A percentile compares a stretch with the other conserved stretches of the same genome.
Evolutionary conservation across 2,888 invertebrate species (phyloP).

Genomic region (Aethes cnicana): DNA sequence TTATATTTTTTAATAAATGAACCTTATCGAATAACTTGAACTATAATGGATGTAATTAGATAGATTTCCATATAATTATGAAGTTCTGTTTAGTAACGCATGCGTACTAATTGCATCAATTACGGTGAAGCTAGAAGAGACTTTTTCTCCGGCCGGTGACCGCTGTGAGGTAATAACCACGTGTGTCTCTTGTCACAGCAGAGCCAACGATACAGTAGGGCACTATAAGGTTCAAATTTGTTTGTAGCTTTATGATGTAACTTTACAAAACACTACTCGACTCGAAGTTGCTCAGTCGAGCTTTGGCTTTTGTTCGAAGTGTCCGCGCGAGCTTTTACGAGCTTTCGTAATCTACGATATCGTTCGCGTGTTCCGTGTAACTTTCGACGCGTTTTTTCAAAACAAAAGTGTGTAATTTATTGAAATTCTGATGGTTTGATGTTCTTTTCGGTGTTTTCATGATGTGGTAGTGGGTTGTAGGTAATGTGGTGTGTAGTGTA

Average conservation of each 20-base stretch:
- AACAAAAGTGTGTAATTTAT: not conserved
- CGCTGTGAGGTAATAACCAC: conserved; percentile 36
- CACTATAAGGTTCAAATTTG: not conserved
- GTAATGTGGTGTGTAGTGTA: conserved; percentile 29
- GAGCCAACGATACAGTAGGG: not conserved
- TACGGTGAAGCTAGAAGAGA: too few species aligned
- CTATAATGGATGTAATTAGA: too few species aligned
- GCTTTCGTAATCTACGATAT: not conserved
- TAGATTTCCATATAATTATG: not conserved
- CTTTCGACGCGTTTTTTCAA: not conserved
- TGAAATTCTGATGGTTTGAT: too few species aligned
- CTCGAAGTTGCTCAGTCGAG: conserved; percentile 21
- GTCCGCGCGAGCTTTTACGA: conserved; percentile 14
- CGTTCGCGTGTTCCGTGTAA: conserved; percentile 5
- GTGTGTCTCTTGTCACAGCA: not conserved
- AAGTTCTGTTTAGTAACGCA: not conserved
- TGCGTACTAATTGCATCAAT: too few species aligned
- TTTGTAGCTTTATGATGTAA: conserved; percentile 8
- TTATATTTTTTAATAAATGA: not conserved
- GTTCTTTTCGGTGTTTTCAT: not conserved
- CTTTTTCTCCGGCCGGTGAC: conserved; percentile 40
- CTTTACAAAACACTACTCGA: conserved; percentile 11
- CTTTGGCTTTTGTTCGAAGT: conserved; percentile 17
- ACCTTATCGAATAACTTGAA: too few species aligned
- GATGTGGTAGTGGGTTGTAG: not conserved